Evolutionary conservation across 2,797 vertebrate genomes (phyloP).

Genomic region (Sebastolobus altivelis): DNA sequence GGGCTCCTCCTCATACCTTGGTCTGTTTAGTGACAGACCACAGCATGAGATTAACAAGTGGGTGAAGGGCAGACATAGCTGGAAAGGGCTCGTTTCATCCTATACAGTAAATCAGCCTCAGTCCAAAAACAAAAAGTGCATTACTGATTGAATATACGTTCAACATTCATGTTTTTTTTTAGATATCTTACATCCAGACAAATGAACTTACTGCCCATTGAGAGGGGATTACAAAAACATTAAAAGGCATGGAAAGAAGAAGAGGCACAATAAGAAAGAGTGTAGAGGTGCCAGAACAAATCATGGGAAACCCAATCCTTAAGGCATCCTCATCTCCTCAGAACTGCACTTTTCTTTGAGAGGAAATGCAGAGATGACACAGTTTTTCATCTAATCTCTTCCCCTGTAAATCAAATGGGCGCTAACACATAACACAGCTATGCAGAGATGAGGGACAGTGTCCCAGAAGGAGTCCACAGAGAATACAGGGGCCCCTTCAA

Average conservation of each 20-base stretch:
- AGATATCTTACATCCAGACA: neutral
- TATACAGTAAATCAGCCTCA: slow-evolving; percentile 13
- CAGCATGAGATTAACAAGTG: slow-evolving; percentile 30
- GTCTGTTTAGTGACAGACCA: slow-evolving; percentile 25
- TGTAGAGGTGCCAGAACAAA: neutral
- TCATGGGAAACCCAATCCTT: slow-evolving; percentile 1
- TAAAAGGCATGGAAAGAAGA: neutral
- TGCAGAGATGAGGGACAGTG: slow-evolving; percentile 37
- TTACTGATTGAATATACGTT: neutral
- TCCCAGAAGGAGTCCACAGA: slow-evolving; percentile 31
- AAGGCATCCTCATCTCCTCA: neutral
- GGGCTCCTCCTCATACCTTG: neutral
- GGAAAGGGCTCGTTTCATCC: slow-evolving; percentile 21
- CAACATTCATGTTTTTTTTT: neutral
- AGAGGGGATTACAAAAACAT: neutral
- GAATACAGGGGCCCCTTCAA: slow-evolving; percentile 32
- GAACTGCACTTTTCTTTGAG: slow-evolving; percentile 9
- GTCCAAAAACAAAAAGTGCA: slow-evolving; percentile 9
- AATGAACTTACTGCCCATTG: neutral
- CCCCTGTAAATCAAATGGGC: slow-evolving; percentile 51
- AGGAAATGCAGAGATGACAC: slow-evolving; percentile 32
- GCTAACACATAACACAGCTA: slow-evolving; percentile 42
- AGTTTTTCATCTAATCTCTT: slow-evolving; percentile 29
- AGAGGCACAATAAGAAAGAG: slow-evolving; percentile 9
- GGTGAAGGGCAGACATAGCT: slow-evolving; percentile 48